A percentile compares a stretch with the other conserved stretches of the same genome.
These are phyloP conservation scores for Cydia pomonella DNA, from an alignment of 1,140 invertebrate genomes.

Conservation along the genomic window DNA sequence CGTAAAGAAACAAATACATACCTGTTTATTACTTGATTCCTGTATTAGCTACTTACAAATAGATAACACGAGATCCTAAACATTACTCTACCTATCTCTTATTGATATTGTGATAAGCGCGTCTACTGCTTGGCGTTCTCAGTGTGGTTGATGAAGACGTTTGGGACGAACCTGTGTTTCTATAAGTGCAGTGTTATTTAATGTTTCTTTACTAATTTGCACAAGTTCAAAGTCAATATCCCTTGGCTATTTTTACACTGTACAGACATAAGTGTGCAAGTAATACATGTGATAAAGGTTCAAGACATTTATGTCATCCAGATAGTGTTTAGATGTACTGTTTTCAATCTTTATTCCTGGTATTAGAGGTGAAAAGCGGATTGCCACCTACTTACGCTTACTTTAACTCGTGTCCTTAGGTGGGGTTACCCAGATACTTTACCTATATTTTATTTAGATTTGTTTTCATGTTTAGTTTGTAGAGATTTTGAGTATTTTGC, in stretches of 20 bases:
- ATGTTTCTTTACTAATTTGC: neutral
- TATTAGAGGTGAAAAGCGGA: no score
- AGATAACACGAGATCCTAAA: slow-evolving; percentile 62
- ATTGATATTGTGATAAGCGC: slow-evolving; percentile 71
- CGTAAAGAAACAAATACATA: neutral
- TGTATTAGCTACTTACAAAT: slow-evolving; percentile 48
- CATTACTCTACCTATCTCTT: slow-evolving; percentile 67
- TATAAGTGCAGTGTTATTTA: slow-evolving; percentile 10
- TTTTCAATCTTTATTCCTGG: neutral
- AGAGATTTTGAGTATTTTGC: neutral
- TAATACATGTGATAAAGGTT: neutral
- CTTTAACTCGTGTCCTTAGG: no score
- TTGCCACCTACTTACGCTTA: no score
- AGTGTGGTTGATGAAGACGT: neutral
- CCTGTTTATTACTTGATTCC: slow-evolving; percentile 30
- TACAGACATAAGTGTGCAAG: neutral
- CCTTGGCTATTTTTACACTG: neutral
- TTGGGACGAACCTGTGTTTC: slow-evolving; percentile 4
- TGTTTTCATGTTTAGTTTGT: no score
- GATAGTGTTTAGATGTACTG: neutral
- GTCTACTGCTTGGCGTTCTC: slow-evolving; percentile 44
- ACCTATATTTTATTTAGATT: neutral
- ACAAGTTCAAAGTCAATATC: slow-evolving; percentile 10
- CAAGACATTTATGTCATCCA: neutral
- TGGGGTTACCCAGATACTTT: no score